Evolutionary conservation across 2,888 invertebrate genomes (phyloP), one percentile per base, ranked within the genome.

Genomic region (Papilio gigon): DNA sequence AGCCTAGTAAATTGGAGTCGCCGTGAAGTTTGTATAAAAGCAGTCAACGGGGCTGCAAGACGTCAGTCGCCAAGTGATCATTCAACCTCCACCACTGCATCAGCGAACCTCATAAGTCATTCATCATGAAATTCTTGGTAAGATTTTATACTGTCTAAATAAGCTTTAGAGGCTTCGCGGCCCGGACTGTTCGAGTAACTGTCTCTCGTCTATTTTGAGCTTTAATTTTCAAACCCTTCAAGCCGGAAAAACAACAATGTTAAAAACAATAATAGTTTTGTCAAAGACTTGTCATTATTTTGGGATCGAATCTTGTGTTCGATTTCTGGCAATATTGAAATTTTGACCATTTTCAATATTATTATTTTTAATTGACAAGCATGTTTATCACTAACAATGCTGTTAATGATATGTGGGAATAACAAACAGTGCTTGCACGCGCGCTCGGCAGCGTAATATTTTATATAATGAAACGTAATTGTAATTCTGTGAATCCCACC

Each of bases 101-200:
- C 14, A 22, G 11, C 20, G 4, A 50, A 17, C 11, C 11, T n/a
- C 20, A 27, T 33, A 42, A 42, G 12, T 64, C 69, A 73, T 71
- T 58, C 86, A 86, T 79, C 84, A 87, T 87, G 87, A 87, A 87
- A 78, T 86, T 86, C 84, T 77, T 87, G 87, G 87, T 87, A 85
- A 87, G 87, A 77, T 74, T 70, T 70, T n/a, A 20, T 40, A 44
- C 25, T 50, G n/a, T 64, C 22, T 22, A 42, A 3, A 27, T 33
- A 62, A 27, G 14, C 5, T 27, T 47, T 35, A 17, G 2, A 14
- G 44, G 20, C 9, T 2, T 20, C 17, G n/a, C 20, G 14, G 14
- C 9, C 22, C 5, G 37, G 17, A 37, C 22, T 3, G 6, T 11
- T 25, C 1, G 9, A 37, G 20, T 5, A 14, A 20, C 20, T 60